Percentiles rank a stretch among this genome's conserved stretches.
These are phyloP conservation scores for Venustaconcha ellipsiformis DNA, from an alignment of 1,140 invertebrate species.

Conservation along the genomic window DNA sequence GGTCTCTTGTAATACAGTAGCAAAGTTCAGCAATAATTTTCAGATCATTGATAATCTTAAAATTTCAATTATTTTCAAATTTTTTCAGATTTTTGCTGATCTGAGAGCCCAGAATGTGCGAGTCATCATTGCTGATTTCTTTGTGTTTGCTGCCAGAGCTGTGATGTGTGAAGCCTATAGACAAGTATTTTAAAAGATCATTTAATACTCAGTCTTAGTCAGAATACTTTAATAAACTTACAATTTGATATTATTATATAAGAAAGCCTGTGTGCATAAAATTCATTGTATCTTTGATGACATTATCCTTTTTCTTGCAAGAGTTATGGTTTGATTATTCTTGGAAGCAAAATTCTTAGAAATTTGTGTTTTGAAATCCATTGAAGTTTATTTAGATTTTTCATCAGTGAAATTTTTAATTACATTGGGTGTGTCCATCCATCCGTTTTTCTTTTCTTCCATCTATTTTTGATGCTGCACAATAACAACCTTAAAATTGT, in stretches of 20 bases:
- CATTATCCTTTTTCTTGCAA: too few species aligned
- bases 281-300: neutral
- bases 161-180: slow-evolving; percentile 84
- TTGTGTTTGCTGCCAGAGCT: slow-evolving; percentile 76
- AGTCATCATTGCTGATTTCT: slow-evolving; percentile 87
- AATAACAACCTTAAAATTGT: too few species aligned
- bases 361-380: neutral
- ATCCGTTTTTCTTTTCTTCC: too few species aligned
- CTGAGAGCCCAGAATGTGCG: slow-evolving; percentile 75
- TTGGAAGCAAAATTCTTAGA: neutral
- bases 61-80: neutral
- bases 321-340: neutral
- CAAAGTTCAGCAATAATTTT: neutral
- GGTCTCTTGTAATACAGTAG: neutral
- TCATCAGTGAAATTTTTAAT: too few species aligned
- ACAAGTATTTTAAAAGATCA: slow-evolving; percentile 68
- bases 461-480: too few species aligned
- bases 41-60: neutral
- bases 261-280: neutral
- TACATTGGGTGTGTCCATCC: too few species aligned
- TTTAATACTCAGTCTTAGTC: neutral
- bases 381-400: too few species aligned
- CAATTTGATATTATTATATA: neutral
- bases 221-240: neutral
- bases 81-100: slow-evolving; percentile 77